Base-by-base conservation (phyloP, 1,140 invertebrate species). In the Megathymus violae region DNA sequence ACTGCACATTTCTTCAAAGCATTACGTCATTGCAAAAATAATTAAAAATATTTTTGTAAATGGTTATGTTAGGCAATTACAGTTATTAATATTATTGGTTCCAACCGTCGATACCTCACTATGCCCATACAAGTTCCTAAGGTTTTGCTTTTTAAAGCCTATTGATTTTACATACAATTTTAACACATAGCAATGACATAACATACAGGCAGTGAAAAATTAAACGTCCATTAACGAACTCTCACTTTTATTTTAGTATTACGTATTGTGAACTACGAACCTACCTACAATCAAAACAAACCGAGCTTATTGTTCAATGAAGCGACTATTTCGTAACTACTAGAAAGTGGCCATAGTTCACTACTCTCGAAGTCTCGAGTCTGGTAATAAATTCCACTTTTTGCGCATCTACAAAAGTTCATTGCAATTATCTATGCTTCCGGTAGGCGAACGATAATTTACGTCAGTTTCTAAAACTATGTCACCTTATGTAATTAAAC, bases 321-420 rank as follows among this genome's bases (percentile, higher is more conserved):
- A 82, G 71, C 73, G 69, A 54, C 58, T 81, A 78, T 88, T 85
- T 85, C 79, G 82, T 83, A 85, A 86, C 72, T n/a, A n/a, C n/a
- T 80, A 85, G 83, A 88, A 88, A 88, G 85, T 78, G 61, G 62
- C 41, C 48, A 66, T 74, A 74, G 61, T 72, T 60, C 63, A 63
- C 64, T 43, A 36, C 54, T 59, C 54, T 59, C 34, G 25, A 47
- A 13, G 17, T 68, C 34, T 62, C 48, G 31, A 38, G 48, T 65
- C 40, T 47, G 31, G 63, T 58, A 34, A 34, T 44, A 66, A 50
- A 70, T 68, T 68, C 70, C 41, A 62, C 67, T 62, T 73, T 68
- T 73, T 64, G 67, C 66, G 65, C 63, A 60, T 73, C 56, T 66
- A 44, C 40, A 63, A 66, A 60, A 66, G 51, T 44, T 31, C 7